phyloP scores from a whole-genome alignment of 2,888 invertebrate species.

The Xanthia togata region DNA sequence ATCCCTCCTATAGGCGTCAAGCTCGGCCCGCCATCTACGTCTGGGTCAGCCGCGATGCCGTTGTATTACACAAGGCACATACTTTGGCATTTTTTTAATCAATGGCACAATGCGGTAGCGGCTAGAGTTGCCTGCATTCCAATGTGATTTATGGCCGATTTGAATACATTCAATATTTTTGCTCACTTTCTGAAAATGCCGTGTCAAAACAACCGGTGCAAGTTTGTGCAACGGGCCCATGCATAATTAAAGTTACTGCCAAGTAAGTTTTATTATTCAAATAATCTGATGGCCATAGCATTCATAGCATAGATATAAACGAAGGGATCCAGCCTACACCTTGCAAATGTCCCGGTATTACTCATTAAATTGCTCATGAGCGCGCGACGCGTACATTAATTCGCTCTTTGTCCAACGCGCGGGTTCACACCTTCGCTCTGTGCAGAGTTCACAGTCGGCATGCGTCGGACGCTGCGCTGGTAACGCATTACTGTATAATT shows the following conservation, averaged over 20 bases:
- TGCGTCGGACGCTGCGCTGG: background rate
- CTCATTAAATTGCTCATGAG: slow-evolving; percentile 17
- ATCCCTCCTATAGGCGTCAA: too few species aligned
- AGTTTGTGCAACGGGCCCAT: background rate
- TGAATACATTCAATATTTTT: background rate
- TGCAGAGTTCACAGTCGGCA: slow-evolving; percentile 27
- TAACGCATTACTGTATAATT: background rate
- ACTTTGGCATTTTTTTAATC: background rate
- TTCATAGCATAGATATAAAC: background rate
- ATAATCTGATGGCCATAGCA: background rate
- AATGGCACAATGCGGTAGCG: background rate
- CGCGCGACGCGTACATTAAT: slow-evolving; percentile 23
- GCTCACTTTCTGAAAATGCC: background rate
- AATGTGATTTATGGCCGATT: background rate
- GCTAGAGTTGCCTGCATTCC: background rate
- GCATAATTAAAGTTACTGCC: background rate
- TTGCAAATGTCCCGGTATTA: background rate
- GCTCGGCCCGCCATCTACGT: too few species aligned
- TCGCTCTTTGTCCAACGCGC: slow-evolving; percentile 29
- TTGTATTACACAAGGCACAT: background rate
- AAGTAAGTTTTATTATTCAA: background rate
- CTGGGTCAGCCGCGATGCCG: background rate
- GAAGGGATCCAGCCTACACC: background rate
- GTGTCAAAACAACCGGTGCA: background rate
- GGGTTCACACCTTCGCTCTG: slow-evolving; percentile 21